Evolutionary conservation across 2,888 invertebrate species (phyloP), one percentile per base, ranked within the genome.

Genomic region (Chymomyza fuscimana): DNA sequence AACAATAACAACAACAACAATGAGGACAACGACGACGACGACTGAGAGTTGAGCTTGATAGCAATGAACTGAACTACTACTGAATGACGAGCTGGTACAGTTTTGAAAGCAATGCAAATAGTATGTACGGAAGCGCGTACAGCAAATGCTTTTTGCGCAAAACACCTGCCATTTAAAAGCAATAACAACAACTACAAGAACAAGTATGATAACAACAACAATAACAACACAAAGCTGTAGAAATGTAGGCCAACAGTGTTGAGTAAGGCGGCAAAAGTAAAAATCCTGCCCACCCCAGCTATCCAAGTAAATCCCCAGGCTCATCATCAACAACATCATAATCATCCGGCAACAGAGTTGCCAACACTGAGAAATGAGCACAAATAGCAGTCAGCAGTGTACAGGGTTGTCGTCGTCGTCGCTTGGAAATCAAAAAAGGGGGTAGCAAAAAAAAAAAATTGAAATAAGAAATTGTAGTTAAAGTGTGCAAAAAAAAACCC

Each of bases 271-370:
- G 19, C 62, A 62, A 62, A 15, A 9, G 22, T 56, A 19, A 58
- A 40, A 40, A 61, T 16, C 29, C 22, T 32, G 32, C 32, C 32
- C 32, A 32, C 25, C 25, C 36, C 36, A 46, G 40, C 40, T 36
- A 36, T 5, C 36, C 7, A 36, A 36, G 36, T 12, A 15, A 46
- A 46, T 60, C 40, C 16, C 22, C 32, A 60, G 19, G 40, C n/a
- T 36, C n/a, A 29, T 60, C 40, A 32, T 36, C 32, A 36, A 3
- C 32, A 25, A 7, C 60, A 22, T 59, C 59, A 59, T 16, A n/a
- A 29, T 29, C 32, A 15, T 59, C n/a, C 72, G 79, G 73, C 72
- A 77, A 84, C 87, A 83, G 83, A 79, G 87, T 87, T 87, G 87
- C 83, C 86, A 73, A 50, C 68, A 61, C 6, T 51, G 66, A 67